Conservation (phyloP, 2,113 vertebrate species). For the Seriola aureovittata region DNA sequence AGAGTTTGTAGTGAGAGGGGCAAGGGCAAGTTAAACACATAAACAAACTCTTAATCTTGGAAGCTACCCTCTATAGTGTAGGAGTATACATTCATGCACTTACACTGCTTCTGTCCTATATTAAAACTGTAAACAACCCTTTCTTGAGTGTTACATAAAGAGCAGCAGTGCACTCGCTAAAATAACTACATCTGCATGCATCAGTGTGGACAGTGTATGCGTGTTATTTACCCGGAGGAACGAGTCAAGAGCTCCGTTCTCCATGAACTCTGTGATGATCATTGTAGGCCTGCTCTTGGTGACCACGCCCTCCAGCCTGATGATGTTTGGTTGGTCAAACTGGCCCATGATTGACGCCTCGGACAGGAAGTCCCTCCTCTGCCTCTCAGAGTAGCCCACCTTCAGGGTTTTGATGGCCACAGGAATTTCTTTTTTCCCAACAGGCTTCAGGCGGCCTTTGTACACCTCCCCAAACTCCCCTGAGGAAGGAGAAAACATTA, state of each 20-base stretch:
- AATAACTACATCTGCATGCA: not conserved
- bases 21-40: no score
- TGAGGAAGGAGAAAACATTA: conserved; percentile 56
- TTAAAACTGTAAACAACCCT: no score
- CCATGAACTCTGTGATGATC: conserved; percentile 99
- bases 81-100: no score
- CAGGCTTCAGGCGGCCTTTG: conserved; percentile 92
- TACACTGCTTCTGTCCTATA: no score
- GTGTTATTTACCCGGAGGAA: conserved; percentile 91
- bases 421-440: conserved; percentile 92
- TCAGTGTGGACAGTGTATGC: not conserved
- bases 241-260: conserved; percentile 96
- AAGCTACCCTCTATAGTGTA: no score
- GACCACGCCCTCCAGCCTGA: conserved; percentile 85
- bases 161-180: not conserved
- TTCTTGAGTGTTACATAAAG: not conserved
- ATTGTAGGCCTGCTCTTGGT: conserved; percentile 91
- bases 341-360: conserved; percentile 98
- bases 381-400: conserved; percentile 93
- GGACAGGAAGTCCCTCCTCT: conserved; percentile 93
- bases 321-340: conserved; percentile 96
- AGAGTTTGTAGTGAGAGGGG: no score
- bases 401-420: conserved; percentile 96
- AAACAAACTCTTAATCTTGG: no score
- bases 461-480: conserved; percentile 97